Evolutionary conservation across 1,140 invertebrate genomes (phyloP), one percentile per base, ranked within the genome.

Genomic region (Drosophila parabipectinata): DNA sequence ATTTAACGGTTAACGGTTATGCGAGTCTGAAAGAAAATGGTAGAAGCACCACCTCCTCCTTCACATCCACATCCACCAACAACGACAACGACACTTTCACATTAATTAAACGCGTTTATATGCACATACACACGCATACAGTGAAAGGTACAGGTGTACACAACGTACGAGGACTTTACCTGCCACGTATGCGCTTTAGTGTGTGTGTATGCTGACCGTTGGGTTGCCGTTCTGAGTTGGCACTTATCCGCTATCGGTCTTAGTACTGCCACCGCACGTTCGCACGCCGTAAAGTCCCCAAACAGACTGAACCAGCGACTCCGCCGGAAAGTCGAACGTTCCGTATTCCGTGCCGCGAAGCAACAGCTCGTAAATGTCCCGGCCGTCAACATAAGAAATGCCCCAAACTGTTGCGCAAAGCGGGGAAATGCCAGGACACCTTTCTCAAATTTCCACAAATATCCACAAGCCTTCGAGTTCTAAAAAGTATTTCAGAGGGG

Each of bases 51-150:
- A 12, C 14, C 51, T 4, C 10, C 34, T 12, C 34, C 10, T 68
- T 50, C 47, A 39, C 30, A 39, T 8, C 52, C 45, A 47, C 58
- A 57, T 50, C 66, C 55, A 58, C 26, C 59, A 59, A 54, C 66
- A 60, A 44, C 64, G 12, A 28, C 39, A 21, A 60, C 75, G 75
- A 82, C 82, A 87, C 75, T 87, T 88, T 87, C 67, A 81, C 71
- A 87, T 79, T 88, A 87, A 88, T 87, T 87, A 87, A 87, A 88
- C 82, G 83, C 78, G 79, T 88, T 82, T 78, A 75, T 85, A 75
- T 75, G 69, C 82, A 87, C 45, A 60, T 37, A 55, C 21, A 45
- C 56, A 55, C 8, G 45, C 8, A 45, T 62, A 55, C 41, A 45
- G 4, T 37, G 34, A 37, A 37, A 37, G n/a, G 48, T 14, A 62